phyloP scores from a whole-genome alignment of 1,140 invertebrate genomes.

The Lepeophtheirus salmonis region DNA sequence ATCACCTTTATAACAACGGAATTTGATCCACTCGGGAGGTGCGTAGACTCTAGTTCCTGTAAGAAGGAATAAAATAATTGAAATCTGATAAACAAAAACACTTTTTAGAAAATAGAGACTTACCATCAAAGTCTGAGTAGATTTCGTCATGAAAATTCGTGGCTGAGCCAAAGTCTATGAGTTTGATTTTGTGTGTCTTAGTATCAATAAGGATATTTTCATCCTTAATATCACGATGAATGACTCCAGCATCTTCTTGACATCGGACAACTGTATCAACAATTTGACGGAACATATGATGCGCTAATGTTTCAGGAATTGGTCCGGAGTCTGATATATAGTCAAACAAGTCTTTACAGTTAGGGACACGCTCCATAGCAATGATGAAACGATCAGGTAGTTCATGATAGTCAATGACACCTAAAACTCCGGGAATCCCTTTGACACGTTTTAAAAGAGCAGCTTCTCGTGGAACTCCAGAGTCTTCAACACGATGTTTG shows the following conservation, averaged over 20 bases:
- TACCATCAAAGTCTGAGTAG: slow-evolving; percentile 49
- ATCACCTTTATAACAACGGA: slow-evolving; percentile 37
- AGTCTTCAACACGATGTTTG: slow-evolving; percentile 30
- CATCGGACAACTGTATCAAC: slow-evolving; percentile 29
- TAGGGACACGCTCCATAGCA: slow-evolving; percentile 35
- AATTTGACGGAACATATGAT: slow-evolving; percentile 31
- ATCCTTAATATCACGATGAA: slow-evolving; percentile 41
- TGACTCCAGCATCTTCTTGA: slow-evolving; percentile 25
- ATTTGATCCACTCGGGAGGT: slow-evolving; percentile 46
- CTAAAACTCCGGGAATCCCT: slow-evolving; percentile 34
- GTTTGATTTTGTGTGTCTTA: slow-evolving; percentile 33
- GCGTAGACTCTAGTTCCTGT: slow-evolving; percentile 42
- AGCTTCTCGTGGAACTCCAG: slow-evolving; percentile 40
- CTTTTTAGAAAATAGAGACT: slow-evolving; percentile 29
- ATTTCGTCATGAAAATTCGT: slow-evolving; percentile 37
- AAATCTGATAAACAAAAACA: background rate
- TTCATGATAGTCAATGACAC: slow-evolving; percentile 31
- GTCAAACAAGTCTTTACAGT: slow-evolving; percentile 37
- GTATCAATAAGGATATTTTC: slow-evolving; percentile 37
- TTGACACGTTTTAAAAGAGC: slow-evolving; percentile 36
- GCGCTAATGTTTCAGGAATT: slow-evolving; percentile 30
- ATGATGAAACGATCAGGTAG: slow-evolving; percentile 30
- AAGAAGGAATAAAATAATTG: slow-evolving; percentile 27
- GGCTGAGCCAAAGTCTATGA: slow-evolving; percentile 49
- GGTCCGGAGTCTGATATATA: slow-evolving; percentile 35